Evolutionary conservation across 2,113 vertebrate species (phyloP).

Genomic region (Oreamnos americanus): DNA sequence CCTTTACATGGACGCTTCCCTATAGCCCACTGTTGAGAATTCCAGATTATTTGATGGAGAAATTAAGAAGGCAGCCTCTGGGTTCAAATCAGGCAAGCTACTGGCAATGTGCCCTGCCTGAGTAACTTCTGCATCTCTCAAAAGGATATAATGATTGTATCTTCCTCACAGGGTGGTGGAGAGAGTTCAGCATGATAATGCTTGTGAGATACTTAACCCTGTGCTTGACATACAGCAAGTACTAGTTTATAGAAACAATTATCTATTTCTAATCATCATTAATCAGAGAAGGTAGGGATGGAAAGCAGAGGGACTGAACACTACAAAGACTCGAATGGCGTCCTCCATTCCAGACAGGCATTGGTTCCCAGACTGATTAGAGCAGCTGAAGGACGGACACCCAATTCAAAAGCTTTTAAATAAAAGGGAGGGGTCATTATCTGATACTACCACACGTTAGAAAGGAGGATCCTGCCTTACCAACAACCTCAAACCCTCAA

Average conservation of each 20-base stretch:
- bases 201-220: no score
- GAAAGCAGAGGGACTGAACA: background rate
- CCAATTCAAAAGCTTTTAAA: background rate
- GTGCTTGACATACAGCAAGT: background rate
- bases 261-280: background rate
- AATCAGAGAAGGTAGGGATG: background rate
- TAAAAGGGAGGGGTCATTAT: background rate
- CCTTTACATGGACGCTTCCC: rapidly evolving
- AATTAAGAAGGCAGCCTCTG: background rate
- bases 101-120: rapidly evolving
- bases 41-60: background rate
- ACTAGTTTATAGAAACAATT: background rate
- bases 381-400: rapidly evolving
- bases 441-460: rapidly evolving
- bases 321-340: no score
- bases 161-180: background rate
- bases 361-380: no score
- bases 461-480: background rate
- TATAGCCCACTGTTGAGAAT: background rate
- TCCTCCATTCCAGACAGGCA: background rate
- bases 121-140: background rate
- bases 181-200: background rate
- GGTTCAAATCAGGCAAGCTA: background rate
- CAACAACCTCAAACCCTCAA: rapidly evolving
- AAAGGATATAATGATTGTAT: background rate